Evolutionary conservation across 2,797 vertebrate genomes (phyloP).

Genomic region (Platyrinchus mystaceus): DNA sequence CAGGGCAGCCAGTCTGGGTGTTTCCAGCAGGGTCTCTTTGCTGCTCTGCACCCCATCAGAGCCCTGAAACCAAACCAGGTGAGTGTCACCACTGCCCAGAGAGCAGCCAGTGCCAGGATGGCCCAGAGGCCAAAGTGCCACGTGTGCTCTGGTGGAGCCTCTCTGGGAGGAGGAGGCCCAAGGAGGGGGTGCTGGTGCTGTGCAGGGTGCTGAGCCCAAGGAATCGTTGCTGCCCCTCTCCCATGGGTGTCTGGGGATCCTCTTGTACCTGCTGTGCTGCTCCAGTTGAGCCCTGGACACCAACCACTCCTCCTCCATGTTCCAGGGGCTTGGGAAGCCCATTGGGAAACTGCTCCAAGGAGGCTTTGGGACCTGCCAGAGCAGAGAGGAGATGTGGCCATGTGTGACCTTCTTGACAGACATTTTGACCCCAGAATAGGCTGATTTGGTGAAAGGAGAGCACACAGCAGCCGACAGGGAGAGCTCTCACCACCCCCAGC

Average conservation of each 20-base stretch:
- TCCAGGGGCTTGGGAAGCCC: slow-evolving; percentile 76
- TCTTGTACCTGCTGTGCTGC: slow-evolving; percentile 77
- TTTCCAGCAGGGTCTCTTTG: slow-evolving; percentile 75
- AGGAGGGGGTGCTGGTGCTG: not conserved
- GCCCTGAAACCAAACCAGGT: slow-evolving; percentile 48
- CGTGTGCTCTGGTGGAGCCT: not conserved
- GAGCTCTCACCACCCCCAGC: not conserved
- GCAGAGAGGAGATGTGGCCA: accelerated
- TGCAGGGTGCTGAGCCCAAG: not conserved
- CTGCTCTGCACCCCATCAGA: not conserved
- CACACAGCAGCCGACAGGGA: not conserved
- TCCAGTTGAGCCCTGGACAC: slow-evolving; percentile 72
- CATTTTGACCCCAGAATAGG: accelerated
- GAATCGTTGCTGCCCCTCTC: accelerated
- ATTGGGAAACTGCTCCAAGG: slow-evolving; percentile 77
- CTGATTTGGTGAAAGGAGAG: not conserved
- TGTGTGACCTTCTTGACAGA: not conserved
- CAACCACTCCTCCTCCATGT: slow-evolving; percentile 73
- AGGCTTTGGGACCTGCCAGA: slow-evolving; percentile 70
- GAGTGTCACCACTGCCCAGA: not conserved
- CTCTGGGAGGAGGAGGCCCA: not conserved
- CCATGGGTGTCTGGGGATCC: not conserved
- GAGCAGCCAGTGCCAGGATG: not conserved
- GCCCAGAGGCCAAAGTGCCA: not conserved
- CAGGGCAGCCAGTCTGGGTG: slow-evolving; percentile 63